These are phyloP conservation scores for Dolichotis patagonum DNA, from an alignment of 2,113 vertebrate species.

Conservation along the genomic window DNA sequence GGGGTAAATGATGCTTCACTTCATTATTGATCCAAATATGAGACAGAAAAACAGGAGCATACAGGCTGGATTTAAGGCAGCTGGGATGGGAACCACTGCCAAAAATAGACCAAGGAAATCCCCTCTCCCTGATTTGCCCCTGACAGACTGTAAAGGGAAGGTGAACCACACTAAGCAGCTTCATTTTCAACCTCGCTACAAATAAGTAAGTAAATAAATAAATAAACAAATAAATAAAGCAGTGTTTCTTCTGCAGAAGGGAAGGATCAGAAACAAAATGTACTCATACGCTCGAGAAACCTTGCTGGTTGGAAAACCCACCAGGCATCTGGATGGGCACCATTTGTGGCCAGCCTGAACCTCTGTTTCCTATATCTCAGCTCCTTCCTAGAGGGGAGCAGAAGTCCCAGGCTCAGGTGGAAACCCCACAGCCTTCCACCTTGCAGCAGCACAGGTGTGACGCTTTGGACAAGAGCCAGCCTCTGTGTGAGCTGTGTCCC, in stretches of 20 bases:
- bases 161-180: fast-evolving
- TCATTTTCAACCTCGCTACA: background rate
- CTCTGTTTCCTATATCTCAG: background rate
- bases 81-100: background rate
- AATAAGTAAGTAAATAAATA: background rate
- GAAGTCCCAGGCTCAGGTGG: background rate
- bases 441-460: background rate
- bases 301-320: background rate
- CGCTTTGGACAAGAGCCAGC: background rate
- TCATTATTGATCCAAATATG: slow-evolving; percentile 35
- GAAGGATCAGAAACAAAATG: background rate
- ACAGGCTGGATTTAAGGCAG: background rate
- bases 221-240: background rate
- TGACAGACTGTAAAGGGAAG: background rate
- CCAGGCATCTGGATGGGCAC: background rate
- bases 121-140: background rate
- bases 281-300: background rate
- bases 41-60: background rate
- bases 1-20: background rate
- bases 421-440: background rate
- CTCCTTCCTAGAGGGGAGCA: background rate
- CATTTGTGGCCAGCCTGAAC: background rate
- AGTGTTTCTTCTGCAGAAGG: background rate
- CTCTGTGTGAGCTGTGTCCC: background rate
- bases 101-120: background rate